Evolutionary conservation across 2,888 invertebrate genomes (phyloP), one percentile per base, ranked within the genome.

Genomic region (Choristoneura rosaceana): DNA sequence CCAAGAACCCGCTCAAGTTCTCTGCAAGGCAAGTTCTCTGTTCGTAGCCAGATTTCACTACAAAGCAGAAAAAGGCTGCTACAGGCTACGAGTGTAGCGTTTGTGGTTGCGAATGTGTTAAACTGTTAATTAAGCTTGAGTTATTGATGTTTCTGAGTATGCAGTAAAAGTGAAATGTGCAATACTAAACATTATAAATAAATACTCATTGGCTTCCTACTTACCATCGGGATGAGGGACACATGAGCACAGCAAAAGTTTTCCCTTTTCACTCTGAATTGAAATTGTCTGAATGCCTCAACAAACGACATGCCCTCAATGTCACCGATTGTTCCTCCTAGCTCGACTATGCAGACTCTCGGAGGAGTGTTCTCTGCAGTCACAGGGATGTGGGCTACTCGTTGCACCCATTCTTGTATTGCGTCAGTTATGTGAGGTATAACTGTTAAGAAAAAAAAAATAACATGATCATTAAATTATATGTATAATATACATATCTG

Each of bases 241-340:
- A 99, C 99, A 94, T 99, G 99, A 17, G 99, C 99, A 84, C 97
- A 97, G 87, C 99, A 99, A 87, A 99, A 99, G 86, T 99, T 99
- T 83, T 99, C 99, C 73, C 96, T 95, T 83, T 97, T 98, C 0
- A 98, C 99, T 79, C 98, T 95, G 86, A 99, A 99, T 86, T 99
- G 99, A 85, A 99, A 99, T 85, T 99, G 99, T 34, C 99, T 95
- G 87, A 99, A 99, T 4, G 99, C 99, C 91, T 99, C 99, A 1
- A 99, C 98, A 90, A 99, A 99, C 0, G 99, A 98, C 99, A 99
- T 99, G 75, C 99, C 98, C 92, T 99, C 99, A 79, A 99, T 99
- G 86, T 99, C 99, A 69, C 99, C 99, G 77, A 99, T 98, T 0
- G 99, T 99, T 9, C 99, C 99, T 61, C 99, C 99, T 58, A 99